These are phyloP conservation scores for Trimorus sp. DNA, from an alignment of 2,888 invertebrate species.

Conservation along the genomic window DNA sequence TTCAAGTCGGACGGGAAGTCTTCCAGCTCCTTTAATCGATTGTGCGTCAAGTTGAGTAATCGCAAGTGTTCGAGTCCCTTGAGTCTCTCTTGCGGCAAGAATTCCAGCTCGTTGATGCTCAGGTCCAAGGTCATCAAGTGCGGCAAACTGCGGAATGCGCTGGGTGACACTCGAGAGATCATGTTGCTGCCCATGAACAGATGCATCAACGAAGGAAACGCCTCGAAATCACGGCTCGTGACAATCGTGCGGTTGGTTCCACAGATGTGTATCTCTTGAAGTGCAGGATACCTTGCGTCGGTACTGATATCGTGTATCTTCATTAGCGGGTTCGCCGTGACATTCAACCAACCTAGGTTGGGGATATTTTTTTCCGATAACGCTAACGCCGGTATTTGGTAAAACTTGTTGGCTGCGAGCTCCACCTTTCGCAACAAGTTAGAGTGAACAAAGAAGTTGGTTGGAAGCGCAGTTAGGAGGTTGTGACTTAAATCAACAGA, in stretches of 20 bases:
- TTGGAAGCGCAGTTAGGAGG: conserved; percentile 88
- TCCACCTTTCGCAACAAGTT: conserved; percentile 88
- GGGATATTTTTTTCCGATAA: conserved; percentile 89
- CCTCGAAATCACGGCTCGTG: conserved; percentile 92
- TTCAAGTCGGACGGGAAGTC: conserved; percentile 91
- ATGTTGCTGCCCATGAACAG: conserved; percentile 88
- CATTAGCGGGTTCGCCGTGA: conserved; percentile 91
- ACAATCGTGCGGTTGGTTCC: conserved; percentile 91
- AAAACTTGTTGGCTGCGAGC: conserved; percentile 89
- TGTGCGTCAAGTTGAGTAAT: conserved; percentile 91
- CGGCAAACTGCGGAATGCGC: conserved; percentile 90
- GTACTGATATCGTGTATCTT: conserved; percentile 87
- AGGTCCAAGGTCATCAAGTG: conserved; percentile 90
- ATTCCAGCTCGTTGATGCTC: conserved; percentile 91
- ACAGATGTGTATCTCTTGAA: conserved; percentile 91
- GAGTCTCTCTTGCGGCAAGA: conserved; percentile 91
- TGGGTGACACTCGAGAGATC: conserved; percentile 91
- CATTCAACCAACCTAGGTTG: conserved; percentile 88
- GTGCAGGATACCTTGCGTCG: conserved; percentile 86
- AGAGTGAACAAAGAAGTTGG: conserved; percentile 91
- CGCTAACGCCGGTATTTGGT: conserved; percentile 89
- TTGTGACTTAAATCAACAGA: conserved; percentile 91
- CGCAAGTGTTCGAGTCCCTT: conserved; percentile 89
- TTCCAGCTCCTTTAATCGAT: conserved; percentile 90
- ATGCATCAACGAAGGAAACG: conserved; percentile 90